Percentiles rank a stretch among this genome's conserved stretches.
Conservation (phyloP, 2,113 vertebrate genomes). For the Bucco capensis region DNA sequence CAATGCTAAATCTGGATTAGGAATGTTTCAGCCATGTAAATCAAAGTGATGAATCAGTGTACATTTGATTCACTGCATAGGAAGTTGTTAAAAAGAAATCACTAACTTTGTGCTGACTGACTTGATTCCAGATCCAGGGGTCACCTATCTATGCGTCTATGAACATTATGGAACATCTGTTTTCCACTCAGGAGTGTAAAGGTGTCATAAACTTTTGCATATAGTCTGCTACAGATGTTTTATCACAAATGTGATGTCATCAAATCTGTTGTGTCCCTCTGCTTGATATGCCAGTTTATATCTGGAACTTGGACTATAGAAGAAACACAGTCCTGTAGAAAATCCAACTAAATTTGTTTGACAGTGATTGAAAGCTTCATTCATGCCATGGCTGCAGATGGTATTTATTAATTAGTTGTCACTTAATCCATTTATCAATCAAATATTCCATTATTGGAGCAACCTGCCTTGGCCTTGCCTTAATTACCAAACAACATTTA, state of each 20-base stretch:
- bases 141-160: neutral
- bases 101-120: neutral
- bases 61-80: neutral
- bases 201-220: neutral
- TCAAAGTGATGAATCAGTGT: neutral
- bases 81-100: neutral
- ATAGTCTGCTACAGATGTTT: neutral
- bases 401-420: neutral
- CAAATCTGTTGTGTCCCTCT: neutral
- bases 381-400: neutral
- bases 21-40: neutral
- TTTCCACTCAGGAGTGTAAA: neutral
- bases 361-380: neutral
- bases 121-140: neutral
- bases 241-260: neutral
- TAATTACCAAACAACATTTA: neutral
- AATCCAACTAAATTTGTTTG: neutral
- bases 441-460: neutral
- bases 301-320: neutral
- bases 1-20: neutral
- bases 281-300: neutral
- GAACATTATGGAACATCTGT: neutral
- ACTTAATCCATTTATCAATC: neutral
- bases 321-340: neutral
- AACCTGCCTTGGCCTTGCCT: neutral